These are phyloP conservation scores for Eupleurogrammus muticus DNA, from an alignment of 2,797 vertebrate species.

Conservation along the genomic window DNA sequence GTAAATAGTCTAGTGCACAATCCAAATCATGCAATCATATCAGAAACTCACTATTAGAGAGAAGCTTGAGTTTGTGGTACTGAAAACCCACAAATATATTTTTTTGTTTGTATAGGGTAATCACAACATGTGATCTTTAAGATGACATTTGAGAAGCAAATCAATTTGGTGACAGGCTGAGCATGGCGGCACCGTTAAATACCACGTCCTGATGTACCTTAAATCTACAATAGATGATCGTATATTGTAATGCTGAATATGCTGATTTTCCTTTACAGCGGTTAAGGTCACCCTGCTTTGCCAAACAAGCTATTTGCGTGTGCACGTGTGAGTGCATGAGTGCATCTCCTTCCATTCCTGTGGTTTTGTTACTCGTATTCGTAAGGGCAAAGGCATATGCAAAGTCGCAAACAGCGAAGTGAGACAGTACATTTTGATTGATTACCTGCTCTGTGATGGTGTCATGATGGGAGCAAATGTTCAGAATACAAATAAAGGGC, in stretches of 20 bases:
- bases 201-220: too few relatives aligned
- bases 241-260: too few relatives aligned
- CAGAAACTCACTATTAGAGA: too few relatives aligned
- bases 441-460: slow-evolving; percentile 12
- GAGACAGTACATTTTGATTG: slow-evolving; percentile 23
- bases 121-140: neutral
- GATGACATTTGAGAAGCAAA: neutral
- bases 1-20: too few relatives aligned
- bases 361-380: slow-evolving; percentile 5
- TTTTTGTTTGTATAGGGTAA: too few relatives aligned
- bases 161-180: neutral
- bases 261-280: neutral
- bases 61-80: too few relatives aligned
- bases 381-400: slow-evolving; percentile 26
- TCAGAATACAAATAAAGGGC: slow-evolving; percentile 18
- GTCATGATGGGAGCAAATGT: neutral
- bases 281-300: slow-evolving; percentile 8
- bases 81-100: too few relatives aligned
- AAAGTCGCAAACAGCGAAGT: slow-evolving; percentile 1
- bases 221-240: neutral
- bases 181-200: neutral
- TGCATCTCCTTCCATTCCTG: neutral
- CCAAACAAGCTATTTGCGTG: slow-evolving; percentile 2
- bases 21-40: too few relatives aligned
- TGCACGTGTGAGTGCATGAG: slow-evolving; percentile 3